Evolutionary conservation across 2,113 vertebrate species (phyloP).

Genomic region (Dicerorhinus sumatrensis): DNA sequence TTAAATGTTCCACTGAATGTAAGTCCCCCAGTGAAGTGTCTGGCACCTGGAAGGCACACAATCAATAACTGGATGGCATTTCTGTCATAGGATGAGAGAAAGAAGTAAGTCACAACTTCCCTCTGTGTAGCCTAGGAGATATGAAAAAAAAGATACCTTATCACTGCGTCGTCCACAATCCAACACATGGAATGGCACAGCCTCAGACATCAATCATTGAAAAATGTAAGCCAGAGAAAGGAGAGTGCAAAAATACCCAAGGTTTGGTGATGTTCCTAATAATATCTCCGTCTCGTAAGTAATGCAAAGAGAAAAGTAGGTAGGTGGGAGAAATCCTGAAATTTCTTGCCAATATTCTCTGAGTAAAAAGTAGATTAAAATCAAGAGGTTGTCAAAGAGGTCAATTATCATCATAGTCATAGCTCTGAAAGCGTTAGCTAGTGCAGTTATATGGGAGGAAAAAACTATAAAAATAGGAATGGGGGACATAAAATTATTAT

Average conservation of each 20-base stretch:
- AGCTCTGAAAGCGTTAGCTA: not conserved
- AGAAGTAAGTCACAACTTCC: not conserved
- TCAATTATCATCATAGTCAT: not conserved
- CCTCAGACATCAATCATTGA: not conserved
- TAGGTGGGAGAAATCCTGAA: not conserved
- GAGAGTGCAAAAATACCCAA: not conserved
- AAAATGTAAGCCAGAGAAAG: not conserved
- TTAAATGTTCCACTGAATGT: not conserved
- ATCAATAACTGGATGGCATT: not conserved
- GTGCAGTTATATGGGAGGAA: not conserved
- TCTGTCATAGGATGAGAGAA: not conserved
- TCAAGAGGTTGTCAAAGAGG: not conserved
- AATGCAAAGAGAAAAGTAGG: not conserved
- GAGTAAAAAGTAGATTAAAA: not conserved
- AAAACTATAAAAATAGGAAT: not conserved
- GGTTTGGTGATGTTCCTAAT: not conserved
- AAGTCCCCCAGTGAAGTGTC: not conserved
- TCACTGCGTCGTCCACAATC: too few relatives aligned
- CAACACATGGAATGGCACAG: not conserved
- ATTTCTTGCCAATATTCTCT: not conserved
- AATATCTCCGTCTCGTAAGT: not conserved
- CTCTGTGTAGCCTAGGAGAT: not conserved
- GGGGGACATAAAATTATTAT: constrained; percentile 17
- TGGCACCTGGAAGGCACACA: not conserved
- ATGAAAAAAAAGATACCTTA: not conserved